phyloP scores from a whole-genome alignment of 2,888 invertebrate species.

The Philonicus albiceps region DNA sequence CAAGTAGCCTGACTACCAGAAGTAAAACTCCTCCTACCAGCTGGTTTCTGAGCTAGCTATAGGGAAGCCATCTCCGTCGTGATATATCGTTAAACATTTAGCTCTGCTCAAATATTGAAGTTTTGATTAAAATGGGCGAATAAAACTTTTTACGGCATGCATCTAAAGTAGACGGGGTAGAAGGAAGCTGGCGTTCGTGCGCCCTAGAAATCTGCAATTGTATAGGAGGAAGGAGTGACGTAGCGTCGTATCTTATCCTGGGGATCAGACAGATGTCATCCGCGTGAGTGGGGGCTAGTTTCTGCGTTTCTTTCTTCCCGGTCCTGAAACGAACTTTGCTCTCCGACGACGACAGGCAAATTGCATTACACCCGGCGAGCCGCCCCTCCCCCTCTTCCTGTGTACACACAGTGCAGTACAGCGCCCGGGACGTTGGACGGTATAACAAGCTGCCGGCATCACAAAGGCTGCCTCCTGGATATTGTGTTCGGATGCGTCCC shows the following conservation, averaged over 20 bases:
- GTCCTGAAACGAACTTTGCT: not conserved
- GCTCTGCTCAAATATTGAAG: constrained; percentile 33
- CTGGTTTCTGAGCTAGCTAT: not conserved
- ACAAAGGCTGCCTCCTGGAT: not conserved
- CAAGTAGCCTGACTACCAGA: not conserved
- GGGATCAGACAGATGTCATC: constrained; percentile 3
- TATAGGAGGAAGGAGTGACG: not conserved
- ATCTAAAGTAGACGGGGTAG: not conserved
- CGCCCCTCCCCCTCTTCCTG: not conserved
- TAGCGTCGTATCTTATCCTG: not conserved
- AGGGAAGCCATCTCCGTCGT: not conserved
- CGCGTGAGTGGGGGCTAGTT: not conserved
- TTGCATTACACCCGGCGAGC: not conserved
- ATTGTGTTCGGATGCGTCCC: not conserved
- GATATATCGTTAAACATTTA: constrained; percentile 11
- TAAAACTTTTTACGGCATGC: not conserved
- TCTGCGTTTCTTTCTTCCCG: not conserved
- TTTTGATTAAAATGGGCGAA: constrained; percentile 33
- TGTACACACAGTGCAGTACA: not conserved
- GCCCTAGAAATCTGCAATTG: not conserved
- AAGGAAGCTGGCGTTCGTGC: not conserved
- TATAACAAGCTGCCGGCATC: constrained; percentile 16
- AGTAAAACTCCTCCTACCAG: not conserved
- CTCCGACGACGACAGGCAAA: constrained; percentile 5
- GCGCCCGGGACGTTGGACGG: not conserved